phyloP scores from a whole-genome alignment of 1,140 invertebrate genomes.

The Anastatus disparis region DNA sequence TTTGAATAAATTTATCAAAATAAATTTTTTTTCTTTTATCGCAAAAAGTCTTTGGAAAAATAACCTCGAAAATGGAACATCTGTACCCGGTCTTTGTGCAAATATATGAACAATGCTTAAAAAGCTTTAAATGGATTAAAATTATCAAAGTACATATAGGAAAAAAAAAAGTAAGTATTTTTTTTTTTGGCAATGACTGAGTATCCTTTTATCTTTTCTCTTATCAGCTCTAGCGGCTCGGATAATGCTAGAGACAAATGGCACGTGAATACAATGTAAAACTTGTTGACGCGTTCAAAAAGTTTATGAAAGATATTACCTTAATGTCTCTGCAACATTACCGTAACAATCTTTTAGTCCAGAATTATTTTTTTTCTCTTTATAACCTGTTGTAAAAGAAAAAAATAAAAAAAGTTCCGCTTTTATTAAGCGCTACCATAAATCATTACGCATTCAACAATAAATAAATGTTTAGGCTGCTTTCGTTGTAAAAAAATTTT shows the following conservation, averaged over 20 bases:
- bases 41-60: too few relatives aligned
- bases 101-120: background rate
- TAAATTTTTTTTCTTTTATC: too few relatives aligned
- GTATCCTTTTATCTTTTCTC: conserved; percentile 25
- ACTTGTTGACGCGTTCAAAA: conserved; percentile 1
- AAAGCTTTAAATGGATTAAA: background rate
- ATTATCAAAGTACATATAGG: background rate
- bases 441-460: background rate
- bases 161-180: too few relatives aligned
- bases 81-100: background rate
- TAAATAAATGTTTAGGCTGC: background rate
- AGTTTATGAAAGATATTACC: conserved; percentile 8
- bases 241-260: conserved; percentile 24
- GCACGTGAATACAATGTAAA: conserved; percentile 7
- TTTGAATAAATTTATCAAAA: too few relatives aligned
- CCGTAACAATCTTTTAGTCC: conserved; percentile 2
- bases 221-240: conserved; percentile 15
- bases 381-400: too few relatives aligned
- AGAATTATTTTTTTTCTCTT: conserved; percentile 26
- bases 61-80: too few relatives aligned
- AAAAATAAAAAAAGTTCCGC: too few relatives aligned
- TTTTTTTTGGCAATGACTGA: conserved; percentile 12
- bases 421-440: background rate
- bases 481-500: too few relatives aligned
- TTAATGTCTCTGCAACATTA: background rate